Base-by-base conservation (phyloP, 2,113 vertebrate genomes). In the Procavia capensis region DNA sequence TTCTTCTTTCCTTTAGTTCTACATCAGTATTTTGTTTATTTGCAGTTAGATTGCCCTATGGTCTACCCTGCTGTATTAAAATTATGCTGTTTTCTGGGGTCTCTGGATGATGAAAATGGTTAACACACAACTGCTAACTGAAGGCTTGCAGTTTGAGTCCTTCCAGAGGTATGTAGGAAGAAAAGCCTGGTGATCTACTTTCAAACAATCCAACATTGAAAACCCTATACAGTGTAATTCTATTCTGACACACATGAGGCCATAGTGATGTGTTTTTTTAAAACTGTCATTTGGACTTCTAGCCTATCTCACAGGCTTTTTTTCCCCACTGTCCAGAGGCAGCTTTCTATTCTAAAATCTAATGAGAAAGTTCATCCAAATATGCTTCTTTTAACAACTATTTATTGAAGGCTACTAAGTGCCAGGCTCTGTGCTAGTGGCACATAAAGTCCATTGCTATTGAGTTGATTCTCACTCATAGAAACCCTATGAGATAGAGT, bases 261-360 rank as follows among this genome's bases (percentile, higher is more conserved):
- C 17, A 4, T 20, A 19, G 24, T 72, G 20, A 72, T 36, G 19
- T 68, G 5, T 68, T n/a, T 68, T 27, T n/a, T 36, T 7, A 2
- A 0, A 17, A 16, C 34, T 91, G 6, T 59, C 81, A 97, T 6
- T n/a, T 93, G 17, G 45, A 5, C 36, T 47, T 29, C 68, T 34
- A 57, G 74, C 2, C 6, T 34, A 27, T 0, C 1, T 81, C 79
- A 36, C 1, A 87, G 84, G 88, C 25, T 85, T 61, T 13, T 14
- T 27, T 43, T 96, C 95, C 79, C 79, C 86, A 87, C 61, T 9
- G 75, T 78, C 8, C 36, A 66, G 47, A 25, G n/a, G 43, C 11
- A 95, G 87, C 90, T 91, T 39, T 94, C 13, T 90, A 31, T 96
- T 92, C 95, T 95, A 72, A 96, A 94, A 92, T 86, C 64, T 78